Evolutionary conservation across 2,797 vertebrate species (phyloP).

Genomic region (Coluber constrictor): DNA sequence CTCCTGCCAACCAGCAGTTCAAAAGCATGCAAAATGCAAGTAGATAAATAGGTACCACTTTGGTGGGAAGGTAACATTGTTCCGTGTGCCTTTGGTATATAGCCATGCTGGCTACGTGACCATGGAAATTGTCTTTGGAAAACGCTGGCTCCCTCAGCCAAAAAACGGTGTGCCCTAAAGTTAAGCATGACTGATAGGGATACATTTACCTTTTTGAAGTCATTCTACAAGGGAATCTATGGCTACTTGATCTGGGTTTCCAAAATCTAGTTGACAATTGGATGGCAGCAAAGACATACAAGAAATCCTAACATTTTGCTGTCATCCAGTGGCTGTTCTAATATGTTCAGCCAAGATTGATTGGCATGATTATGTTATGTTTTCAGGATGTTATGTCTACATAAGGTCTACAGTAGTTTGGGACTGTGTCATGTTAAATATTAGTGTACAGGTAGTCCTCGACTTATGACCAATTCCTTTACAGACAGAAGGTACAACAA

Average conservation of each 20-base stretch:
- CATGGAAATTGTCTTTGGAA: neutral
- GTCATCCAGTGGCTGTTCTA: neutral
- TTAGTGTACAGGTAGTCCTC: neutral
- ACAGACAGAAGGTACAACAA: no score
- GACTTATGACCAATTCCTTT: no score
- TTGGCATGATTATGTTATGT: neutral
- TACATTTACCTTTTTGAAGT: neutral
- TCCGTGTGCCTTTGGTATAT: no score
- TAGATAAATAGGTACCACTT: no score
- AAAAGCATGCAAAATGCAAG: no score
- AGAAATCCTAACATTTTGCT: neutral
- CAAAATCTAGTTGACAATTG: neutral
- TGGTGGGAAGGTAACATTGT: no score
- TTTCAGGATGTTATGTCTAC: neutral
- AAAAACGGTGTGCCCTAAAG: neutral
- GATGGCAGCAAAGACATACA: neutral
- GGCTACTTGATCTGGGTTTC: neutral
- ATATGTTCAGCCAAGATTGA: neutral
- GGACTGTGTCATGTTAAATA: neutral
- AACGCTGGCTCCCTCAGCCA: neutral
- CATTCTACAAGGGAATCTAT: neutral
- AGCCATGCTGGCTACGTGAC: neutral
- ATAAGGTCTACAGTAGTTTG: neutral
- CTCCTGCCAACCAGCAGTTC: no score
- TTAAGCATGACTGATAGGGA: neutral